Percentiles rank a stretch among this genome's conserved stretches.
Conservation (phyloP, 2,113 vertebrate genomes). For the Delphinus delphis region DNA sequence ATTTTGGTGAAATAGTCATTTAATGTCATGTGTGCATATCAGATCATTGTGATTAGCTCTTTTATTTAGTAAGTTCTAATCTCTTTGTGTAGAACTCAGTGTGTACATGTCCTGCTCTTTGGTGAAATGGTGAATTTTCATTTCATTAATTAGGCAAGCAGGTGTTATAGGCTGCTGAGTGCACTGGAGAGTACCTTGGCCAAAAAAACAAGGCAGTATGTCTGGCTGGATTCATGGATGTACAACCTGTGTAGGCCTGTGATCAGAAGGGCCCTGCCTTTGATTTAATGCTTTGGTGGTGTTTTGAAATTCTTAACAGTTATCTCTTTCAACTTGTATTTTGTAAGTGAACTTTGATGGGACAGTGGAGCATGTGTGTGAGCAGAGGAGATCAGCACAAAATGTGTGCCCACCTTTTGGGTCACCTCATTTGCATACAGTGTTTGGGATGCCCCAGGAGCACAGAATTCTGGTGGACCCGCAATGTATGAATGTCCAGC, state of each 20-base stretch:
- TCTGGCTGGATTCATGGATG: neutral
- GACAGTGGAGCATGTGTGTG: neutral
- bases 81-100: neutral
- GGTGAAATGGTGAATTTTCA: neutral
- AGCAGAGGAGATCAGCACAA: neutral
- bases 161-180: neutral
- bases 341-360: neutral
- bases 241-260: accelerated
- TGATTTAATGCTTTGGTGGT: neutral
- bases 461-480: neutral
- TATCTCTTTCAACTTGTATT: neutral
- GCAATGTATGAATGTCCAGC: accelerated
- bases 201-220: neutral
- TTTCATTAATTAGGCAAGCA: neutral
- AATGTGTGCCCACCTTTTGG: neutral
- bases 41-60: neutral
- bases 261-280: neutral
- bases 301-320: neutral
- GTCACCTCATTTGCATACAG: neutral
- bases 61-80: neutral
- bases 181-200: neutral
- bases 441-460: neutral
- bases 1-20: neutral
- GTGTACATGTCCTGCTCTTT: neutral
- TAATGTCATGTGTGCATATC: neutral